Evolutionary conservation across 2,797 vertebrate genomes (phyloP), one percentile per base, ranked within the genome.

Genomic region (Leptodactylus fallax): DNA sequence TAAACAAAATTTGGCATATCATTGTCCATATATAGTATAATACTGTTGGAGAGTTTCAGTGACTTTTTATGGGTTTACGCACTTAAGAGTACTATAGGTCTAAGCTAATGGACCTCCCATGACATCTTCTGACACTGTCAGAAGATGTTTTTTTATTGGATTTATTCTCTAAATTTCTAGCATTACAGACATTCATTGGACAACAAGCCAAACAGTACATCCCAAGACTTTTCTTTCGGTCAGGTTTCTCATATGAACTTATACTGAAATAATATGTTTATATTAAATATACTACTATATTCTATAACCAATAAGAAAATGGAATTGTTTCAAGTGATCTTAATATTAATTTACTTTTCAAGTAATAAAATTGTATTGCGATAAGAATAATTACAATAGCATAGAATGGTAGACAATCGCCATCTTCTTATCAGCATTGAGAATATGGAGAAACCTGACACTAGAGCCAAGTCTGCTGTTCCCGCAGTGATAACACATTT

Each of bases 401-500:
- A 58, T 21, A 19, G 17, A 21, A 25, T 21, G 25, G n/a, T 25
- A 76, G 69, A 47, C 27, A 74, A 60, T 5, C 17, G 36, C 5
- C 36, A 63, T 85, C 16, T 23, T 77, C 2, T 63, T 23, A 77
- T 78, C 72, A 53, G 72, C 21, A 65, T 14, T 5, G n/a, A 63
- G 16, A n/a, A 45, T 25, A 51, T 51, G 17, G 14, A 27, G 71
- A 25, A 63, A 17, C 56, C 58, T 85, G 71, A 61, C 56, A 74
- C 10, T 77, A 85, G 7, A 63, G 55, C 23, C 76, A 85, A 60
- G 36, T 85, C n/a, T 63, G 3, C 69, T 85, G 55, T 61, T 85
- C 56, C 45, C 12, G 3, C 60, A 85, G 71, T 61, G 83, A 79
- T 69, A 86, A 86, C 36, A 53, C 49, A 19, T 80, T 67, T 45